Percentiles rank a stretch among this genome's conserved stretches.
Conservation (phyloP, 1,140 invertebrate species). For the Bombyx mandarina region DNA sequence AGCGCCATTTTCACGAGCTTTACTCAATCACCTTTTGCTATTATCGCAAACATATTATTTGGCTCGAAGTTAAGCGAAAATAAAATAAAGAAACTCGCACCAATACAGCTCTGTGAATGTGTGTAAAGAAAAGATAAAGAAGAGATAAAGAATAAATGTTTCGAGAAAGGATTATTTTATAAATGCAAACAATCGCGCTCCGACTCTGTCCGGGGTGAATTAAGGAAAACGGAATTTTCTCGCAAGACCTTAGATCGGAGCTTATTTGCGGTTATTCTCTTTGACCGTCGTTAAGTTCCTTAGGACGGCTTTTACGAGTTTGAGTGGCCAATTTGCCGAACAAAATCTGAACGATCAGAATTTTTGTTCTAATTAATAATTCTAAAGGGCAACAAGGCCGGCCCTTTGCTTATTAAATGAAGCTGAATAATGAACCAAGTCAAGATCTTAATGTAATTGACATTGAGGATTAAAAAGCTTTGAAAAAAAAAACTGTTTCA, state of each 20-base stretch:
- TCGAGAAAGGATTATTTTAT: constrained; percentile 43
- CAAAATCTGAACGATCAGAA: constrained; percentile 66
- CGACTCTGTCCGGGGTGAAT: constrained; percentile 60
- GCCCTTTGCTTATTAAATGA: constrained; percentile 52
- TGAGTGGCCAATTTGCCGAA: constrained; percentile 67
- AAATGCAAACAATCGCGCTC: constrained; percentile 52
- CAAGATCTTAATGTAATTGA: no score
- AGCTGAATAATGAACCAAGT: constrained; percentile 37
- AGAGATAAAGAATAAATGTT: constrained; percentile 1
- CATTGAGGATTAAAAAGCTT: no score
- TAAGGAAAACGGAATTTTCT: constrained; percentile 64
- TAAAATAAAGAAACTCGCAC: no score
- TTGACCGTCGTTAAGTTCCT: constrained; percentile 70
- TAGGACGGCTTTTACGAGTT: constrained; percentile 67
- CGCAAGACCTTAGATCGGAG: constrained; percentile 55
- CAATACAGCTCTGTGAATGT: no score
- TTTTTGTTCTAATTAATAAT: constrained; percentile 69
- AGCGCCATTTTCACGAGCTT: no score
- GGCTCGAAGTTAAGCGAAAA: no score
- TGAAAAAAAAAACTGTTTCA: no score
- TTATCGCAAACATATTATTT: no score
- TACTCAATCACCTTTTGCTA: no score
- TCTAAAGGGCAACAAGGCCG: constrained; percentile 33
- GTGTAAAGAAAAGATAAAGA: no score
- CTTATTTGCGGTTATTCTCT: constrained; percentile 71